These are phyloP conservation scores for Barnardius zonarius DNA, from an alignment of 2,113 vertebrate genomes.

Conservation along the genomic window DNA sequence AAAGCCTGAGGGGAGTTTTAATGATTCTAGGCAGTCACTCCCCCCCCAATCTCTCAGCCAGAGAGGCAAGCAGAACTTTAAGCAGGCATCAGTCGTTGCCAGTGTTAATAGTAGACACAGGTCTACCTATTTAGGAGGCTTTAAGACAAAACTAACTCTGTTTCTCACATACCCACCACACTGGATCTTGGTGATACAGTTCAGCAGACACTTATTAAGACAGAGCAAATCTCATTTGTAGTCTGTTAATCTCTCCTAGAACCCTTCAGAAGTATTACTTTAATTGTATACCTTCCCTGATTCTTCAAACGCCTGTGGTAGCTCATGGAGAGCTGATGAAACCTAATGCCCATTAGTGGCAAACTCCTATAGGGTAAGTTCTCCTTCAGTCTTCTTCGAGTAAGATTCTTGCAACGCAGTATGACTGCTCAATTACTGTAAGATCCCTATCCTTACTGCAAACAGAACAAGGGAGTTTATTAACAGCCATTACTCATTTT, in stretches of 20 bases:
- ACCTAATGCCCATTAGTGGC: not conserved
- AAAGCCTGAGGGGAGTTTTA: not conserved
- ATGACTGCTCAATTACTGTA: not conserved
- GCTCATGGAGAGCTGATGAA: not conserved
- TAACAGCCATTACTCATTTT: slow-evolving; percentile 38
- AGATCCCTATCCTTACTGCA: not conserved
- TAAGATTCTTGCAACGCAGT: not conserved
- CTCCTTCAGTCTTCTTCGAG: not conserved
- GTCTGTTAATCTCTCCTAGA: not conserved
- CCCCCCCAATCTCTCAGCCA: not conserved
- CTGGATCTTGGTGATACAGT: not conserved
- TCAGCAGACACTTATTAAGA: not conserved
- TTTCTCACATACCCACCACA: not conserved
- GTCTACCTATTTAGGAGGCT: not conserved
- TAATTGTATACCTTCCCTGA: not conserved
- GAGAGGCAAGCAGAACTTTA: not conserved
- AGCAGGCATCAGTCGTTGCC: not conserved
- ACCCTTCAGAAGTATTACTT: slow-evolving; percentile 24
- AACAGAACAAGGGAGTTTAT: slow-evolving; percentile 25
- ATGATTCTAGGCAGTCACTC: not conserved
- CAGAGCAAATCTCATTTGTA: not conserved
- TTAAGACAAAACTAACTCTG: not conserved
- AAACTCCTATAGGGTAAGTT: not conserved
- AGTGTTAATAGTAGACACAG: not conserved
- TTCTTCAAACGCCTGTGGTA: slow-evolving; percentile 3